Percentiles rank a stretch among this genome's conserved stretches.
Evolutionary conservation across 2,888 invertebrate genomes (phyloP).

Genomic region (Pammene fasciana): DNA sequence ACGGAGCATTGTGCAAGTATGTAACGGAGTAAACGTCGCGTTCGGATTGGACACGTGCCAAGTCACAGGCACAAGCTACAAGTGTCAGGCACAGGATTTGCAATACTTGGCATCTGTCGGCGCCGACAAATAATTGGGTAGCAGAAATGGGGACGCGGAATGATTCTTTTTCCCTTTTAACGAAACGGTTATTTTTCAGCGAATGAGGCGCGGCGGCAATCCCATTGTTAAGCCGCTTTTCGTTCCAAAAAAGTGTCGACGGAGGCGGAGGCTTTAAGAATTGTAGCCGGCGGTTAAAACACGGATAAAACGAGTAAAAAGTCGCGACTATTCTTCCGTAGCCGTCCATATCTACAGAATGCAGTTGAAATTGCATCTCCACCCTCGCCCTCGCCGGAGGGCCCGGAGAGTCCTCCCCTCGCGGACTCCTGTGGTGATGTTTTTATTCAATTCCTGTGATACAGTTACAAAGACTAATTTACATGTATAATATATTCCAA

Average conservation of each 20-base stretch:
- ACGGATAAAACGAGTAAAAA: slow-evolving; percentile 52
- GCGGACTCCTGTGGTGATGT: slow-evolving; percentile 59
- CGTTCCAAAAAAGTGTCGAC: slow-evolving; percentile 33
- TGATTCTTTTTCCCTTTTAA: slow-evolving; percentile 53
- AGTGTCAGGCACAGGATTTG: slow-evolving; percentile 64
- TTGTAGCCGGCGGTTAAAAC: slow-evolving; percentile 52
- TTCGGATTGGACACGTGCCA: slow-evolving; percentile 68
- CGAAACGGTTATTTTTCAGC: slow-evolving; percentile 45
- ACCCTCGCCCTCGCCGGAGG: slow-evolving; percentile 56
- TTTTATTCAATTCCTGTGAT: slow-evolving; percentile 62
- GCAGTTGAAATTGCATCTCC: slow-evolving; percentile 66
- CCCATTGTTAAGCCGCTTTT: slow-evolving; percentile 47
- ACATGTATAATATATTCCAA: slow-evolving; percentile 51
- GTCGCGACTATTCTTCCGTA: slow-evolving; percentile 52
- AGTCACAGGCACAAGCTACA: slow-evolving; percentile 68
- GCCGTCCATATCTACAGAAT: slow-evolving; percentile 58
- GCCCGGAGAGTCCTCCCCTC: slow-evolving; percentile 57
- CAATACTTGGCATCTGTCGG: slow-evolving; percentile 56
- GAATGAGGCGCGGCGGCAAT: slow-evolving; percentile 41
- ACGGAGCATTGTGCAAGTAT: slow-evolving; percentile 30
- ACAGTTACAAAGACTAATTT: slow-evolving; percentile 44
- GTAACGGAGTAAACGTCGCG: slow-evolving; percentile 38
- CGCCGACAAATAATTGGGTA: slow-evolving; percentile 69
- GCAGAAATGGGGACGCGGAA: slow-evolving; percentile 62
- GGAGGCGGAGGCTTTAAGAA: slow-evolving; percentile 45